Percentiles rank a stretch among this genome's conserved stretches.
Evolutionary conservation across 2,113 vertebrate genomes (phyloP).

Genomic region (Chlorodrepanis virens): DNA sequence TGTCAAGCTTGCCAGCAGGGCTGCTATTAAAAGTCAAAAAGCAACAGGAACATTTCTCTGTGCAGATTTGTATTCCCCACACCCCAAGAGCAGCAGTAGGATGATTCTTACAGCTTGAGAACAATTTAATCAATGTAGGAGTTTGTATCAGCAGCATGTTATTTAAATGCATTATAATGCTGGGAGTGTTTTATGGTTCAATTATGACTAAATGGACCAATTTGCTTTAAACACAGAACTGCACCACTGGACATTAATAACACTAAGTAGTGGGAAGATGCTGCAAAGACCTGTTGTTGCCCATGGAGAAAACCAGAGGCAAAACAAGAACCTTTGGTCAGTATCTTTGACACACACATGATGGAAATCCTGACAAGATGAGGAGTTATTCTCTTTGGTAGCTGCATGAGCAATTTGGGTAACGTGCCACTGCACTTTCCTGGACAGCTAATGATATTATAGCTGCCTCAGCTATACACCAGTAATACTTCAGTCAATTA

Average conservation of each 20-base stretch:
- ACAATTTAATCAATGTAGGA: background rate
- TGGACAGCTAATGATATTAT: background rate
- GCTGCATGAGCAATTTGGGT: background rate
- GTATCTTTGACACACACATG: background rate
- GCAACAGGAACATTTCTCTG: background rate
- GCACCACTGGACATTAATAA: slow-evolving; percentile 28
- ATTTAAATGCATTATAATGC: background rate
- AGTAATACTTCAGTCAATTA: background rate
- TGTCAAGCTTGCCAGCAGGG: background rate
- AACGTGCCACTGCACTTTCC: background rate
- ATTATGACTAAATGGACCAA: slow-evolving; percentile 20
- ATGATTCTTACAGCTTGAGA: background rate
- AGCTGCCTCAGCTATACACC: background rate
- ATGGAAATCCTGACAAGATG: background rate
- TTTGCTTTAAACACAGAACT: background rate
- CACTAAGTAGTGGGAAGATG: background rate
- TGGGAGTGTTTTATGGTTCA: slow-evolving; percentile 1
- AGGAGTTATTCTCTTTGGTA: background rate
- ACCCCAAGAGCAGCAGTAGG: background rate
- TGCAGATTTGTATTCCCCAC: background rate
- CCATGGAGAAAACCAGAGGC: background rate
- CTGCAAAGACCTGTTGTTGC: background rate
- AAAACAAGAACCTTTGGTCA: background rate
- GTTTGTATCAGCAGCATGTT: background rate
- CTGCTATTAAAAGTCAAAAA: background rate